phyloP scores from a whole-genome alignment of 1,140 invertebrate genomes.

The Drosophila melanica region DNA sequence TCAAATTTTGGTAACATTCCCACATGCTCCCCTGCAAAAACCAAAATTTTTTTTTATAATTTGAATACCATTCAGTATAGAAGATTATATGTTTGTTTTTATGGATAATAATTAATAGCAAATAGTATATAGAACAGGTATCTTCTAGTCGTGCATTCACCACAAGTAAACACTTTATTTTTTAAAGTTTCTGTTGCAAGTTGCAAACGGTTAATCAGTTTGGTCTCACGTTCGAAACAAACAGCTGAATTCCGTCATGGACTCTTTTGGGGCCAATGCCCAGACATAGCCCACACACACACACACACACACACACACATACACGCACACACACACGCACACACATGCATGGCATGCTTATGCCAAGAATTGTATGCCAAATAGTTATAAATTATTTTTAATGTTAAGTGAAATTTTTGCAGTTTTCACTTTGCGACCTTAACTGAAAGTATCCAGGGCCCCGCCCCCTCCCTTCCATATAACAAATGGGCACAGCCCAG shows the following conservation, averaged over 20 bases:
- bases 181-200: slow-evolving; percentile 45
- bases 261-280: slow-evolving; percentile 57
- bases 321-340: slow-evolving; percentile 20
- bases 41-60: no score
- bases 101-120: no score
- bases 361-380: slow-evolving; percentile 71
- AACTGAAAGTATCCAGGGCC: slow-evolving; percentile 14
- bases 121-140: not conserved
- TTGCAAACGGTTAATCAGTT: slow-evolving; percentile 73
- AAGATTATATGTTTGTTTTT: no score
- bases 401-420: slow-evolving; percentile 55
- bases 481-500: not conserved
- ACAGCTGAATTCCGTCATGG: slow-evolving; percentile 59
- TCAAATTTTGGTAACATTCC: no score
- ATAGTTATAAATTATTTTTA: slow-evolving; percentile 49
- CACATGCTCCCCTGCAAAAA: no score
- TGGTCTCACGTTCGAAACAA: slow-evolving; percentile 74
- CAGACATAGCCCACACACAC: slow-evolving; percentile 14
- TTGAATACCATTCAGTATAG: no score
- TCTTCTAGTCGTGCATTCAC: not conserved
- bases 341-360: slow-evolving; percentile 30
- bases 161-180: not conserved
- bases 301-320: slow-evolving; percentile 19
- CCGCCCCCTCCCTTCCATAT: not conserved
- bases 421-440: slow-evolving; percentile 47